Percentiles rank a stretch among this genome's conserved stretches.
Evolutionary conservation across 2,888 invertebrate species (phyloP).

Genomic region (Hypercompe scribonia): DNA sequence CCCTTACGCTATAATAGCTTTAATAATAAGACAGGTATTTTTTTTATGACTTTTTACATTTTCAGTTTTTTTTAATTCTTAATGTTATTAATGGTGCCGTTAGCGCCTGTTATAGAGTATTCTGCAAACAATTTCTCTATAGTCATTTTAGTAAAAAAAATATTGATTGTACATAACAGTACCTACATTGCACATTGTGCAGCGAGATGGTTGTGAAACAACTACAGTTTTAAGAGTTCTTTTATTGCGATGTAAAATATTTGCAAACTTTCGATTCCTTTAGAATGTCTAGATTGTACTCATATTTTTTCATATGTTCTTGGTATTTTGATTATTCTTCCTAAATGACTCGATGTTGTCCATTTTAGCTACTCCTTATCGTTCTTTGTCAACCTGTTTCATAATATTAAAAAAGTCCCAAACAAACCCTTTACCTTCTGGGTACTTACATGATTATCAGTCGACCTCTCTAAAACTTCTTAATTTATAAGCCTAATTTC

Average conservation of each 20-base stretch:
- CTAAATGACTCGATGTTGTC: neutral
- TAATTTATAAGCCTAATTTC: constrained; percentile 23
- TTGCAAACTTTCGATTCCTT: neutral
- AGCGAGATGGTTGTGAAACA: neutral
- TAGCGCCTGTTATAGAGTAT: constrained; percentile 6
- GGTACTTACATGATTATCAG: neutral
- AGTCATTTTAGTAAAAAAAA: neutral
- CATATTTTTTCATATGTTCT: neutral
- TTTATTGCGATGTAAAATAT: neutral
- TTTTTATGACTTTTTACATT: neutral
- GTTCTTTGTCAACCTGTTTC: neutral
- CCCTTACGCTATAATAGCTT: neutral
- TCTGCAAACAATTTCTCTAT: neutral
- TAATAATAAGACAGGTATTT: neutral
- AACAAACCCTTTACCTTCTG: neutral
- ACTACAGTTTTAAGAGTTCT: neutral
- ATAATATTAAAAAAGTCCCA: neutral
- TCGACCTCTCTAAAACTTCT: neutral
- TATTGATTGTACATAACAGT: neutral
- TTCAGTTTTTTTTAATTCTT: neutral
- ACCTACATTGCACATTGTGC: neutral
- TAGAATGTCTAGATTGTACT: no score
- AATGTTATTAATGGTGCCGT: neutral
- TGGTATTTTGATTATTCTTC: neutral
- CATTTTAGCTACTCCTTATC: neutral